Base-by-base conservation (phyloP, 1,140 invertebrate species). In the Telenomus remus region DNA sequence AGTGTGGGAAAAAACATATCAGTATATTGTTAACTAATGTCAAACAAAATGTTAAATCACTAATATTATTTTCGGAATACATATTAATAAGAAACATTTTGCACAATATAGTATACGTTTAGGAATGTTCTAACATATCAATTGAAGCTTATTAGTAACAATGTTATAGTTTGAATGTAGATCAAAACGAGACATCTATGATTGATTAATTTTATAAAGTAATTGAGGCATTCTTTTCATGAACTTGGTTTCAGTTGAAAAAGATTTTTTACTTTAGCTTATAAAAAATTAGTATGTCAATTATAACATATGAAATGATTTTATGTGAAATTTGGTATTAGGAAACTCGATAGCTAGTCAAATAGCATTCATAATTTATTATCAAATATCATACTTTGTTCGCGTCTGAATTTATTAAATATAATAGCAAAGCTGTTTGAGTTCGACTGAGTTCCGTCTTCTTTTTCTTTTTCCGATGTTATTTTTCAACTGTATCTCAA, bases 21-120 rank as follows among this genome's bases (percentile, higher is more conserved):
- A 39, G 3, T 39, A 11, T 39, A 9, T 39, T 39, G 8, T 11
- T 39, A 39, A 39, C 13, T 47, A 12, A 15, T 60, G 49, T 60
- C 16, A 80, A 79, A 76, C 53, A 57, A 80, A 70, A 82, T 83
- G 71, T 44, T 59, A 49, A 80, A 86, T 86, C 84, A 65, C 27
- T 60, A 70, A 73, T 11, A 39, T 76, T 79, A 82, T 57, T 78
- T 63, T 81, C 59, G 59, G 81, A 81, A 85, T 85, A 85, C 84
- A 39, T 80, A 81, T 72, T 69, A 74, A 73, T 76, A 78, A 44
- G 3, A 7, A 44, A 12, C 43, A 44, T 44, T 44, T 44, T 44
- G 8, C 1, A 44, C 12, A 13, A 44, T 44, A 44, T 44, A 44
- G 6, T 43, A n/a, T n/a, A 10, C 2, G n/a, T 39, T 4, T 11